Percentiles rank a stretch among this genome's conserved stretches.
These are phyloP conservation scores for Drosophila navojoa DNA, from an alignment of 1,140 invertebrate species.

Conservation along the genomic window DNA sequence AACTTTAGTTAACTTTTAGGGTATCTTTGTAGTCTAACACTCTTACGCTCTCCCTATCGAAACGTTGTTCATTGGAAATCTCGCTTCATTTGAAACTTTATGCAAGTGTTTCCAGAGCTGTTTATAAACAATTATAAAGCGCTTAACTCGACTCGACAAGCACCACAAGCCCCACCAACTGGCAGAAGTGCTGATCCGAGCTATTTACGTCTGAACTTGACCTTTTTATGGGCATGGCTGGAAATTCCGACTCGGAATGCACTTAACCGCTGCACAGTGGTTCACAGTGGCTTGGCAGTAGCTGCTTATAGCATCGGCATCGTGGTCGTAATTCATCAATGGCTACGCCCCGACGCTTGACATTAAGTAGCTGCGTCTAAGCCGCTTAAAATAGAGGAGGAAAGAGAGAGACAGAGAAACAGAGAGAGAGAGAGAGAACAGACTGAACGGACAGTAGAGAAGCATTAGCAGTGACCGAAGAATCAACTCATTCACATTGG, in stretches of 20 bases:
- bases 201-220: conserved; percentile 40
- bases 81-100: conserved; percentile 6
- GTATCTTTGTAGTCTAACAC: background rate
- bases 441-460: conserved; percentile 1
- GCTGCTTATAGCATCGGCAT: conserved; percentile 19
- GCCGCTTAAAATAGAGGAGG: conserved; percentile 29
- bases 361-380: conserved; percentile 47
- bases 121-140: conserved; percentile 44
- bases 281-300: background rate
- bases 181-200: conserved; percentile 31
- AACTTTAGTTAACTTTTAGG: background rate
- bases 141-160: conserved; percentile 13
- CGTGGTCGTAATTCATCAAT: conserved; percentile 34
- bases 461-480: conserved; percentile 16
- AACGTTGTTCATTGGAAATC: background rate
- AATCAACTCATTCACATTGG: conserved; percentile 19
- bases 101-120: conserved; percentile 26
- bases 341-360: conserved; percentile 24
- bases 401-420: background rate
- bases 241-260: conserved; percentile 19
- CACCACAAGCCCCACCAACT: conserved; percentile 5
- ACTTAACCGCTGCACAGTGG: conserved; percentile 34
- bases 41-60: background rate
- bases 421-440: background rate
- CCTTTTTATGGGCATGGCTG: conserved; percentile 32